phyloP scores from a whole-genome alignment of 2,797 vertebrate genomes.

The Pteropus rufus region DNA sequence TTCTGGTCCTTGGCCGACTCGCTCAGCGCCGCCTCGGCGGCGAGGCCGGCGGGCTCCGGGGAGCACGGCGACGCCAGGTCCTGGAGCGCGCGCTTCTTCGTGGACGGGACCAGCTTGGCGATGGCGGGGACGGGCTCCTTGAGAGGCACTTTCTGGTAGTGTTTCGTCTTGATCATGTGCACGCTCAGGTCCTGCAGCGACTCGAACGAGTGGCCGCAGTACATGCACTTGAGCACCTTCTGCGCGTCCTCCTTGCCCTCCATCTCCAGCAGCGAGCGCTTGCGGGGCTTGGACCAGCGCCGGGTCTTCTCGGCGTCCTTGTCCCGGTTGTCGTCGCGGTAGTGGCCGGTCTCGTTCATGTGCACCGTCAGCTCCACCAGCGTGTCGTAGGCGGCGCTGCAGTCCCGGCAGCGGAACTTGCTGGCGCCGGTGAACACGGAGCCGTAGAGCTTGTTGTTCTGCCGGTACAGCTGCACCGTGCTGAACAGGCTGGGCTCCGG shows the following conservation, averaged over 20 bases:
- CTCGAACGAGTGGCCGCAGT: slow-evolving; percentile 98
- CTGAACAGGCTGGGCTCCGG: slow-evolving; percentile 98
- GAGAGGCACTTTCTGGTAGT: slow-evolving; percentile 99
- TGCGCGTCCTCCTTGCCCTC: slow-evolving; percentile 98
- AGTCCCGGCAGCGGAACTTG: slow-evolving; percentile 99
- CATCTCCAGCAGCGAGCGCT: slow-evolving; percentile 98
- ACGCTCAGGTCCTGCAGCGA: slow-evolving; percentile 98
- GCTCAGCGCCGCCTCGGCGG: slow-evolving; percentile 81
- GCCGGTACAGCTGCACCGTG: slow-evolving; percentile 97
- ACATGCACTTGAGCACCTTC: slow-evolving; percentile 99
- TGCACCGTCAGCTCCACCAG: slow-evolving; percentile 97
- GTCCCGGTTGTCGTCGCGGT: slow-evolving; percentile 98
- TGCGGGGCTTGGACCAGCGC: slow-evolving; percentile 97
- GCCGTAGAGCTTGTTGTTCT: slow-evolving; percentile 98
- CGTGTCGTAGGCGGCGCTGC: slow-evolving; percentile 97
- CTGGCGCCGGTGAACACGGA: slow-evolving; percentile 98
- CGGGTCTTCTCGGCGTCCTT: slow-evolving; percentile 93
- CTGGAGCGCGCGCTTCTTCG: slow-evolving; percentile 95
- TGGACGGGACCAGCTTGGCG: slow-evolving; percentile 94
- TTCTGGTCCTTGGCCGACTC: slow-evolving; percentile 95
- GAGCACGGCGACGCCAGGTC: slow-evolving; percentile 94
- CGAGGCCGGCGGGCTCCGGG: slow-evolving; percentile 90
- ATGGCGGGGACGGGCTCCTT: slow-evolving; percentile 99
- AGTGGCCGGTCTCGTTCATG: slow-evolving; percentile 99
- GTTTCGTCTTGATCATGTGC: slow-evolving; percentile 99